Percentiles rank a stretch among this genome's conserved stretches.
phyloP scores from a whole-genome alignment of 2,113 vertebrate genomes.

The Nothocercus nigrocapillus region DNA sequence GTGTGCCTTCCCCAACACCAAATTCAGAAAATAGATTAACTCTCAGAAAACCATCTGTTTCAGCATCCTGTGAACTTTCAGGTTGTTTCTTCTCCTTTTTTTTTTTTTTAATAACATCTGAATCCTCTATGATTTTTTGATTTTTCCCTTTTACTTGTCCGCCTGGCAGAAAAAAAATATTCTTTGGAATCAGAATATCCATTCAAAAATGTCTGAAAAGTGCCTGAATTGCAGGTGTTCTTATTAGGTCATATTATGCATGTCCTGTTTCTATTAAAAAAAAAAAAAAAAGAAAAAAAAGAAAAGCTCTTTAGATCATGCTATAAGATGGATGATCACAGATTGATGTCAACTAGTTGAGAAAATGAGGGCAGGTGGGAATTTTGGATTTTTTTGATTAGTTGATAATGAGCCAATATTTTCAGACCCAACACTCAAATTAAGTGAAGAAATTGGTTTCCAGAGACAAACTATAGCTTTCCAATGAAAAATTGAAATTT shows the following conservation, averaged over 20 bases:
- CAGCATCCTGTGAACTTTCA: constrained; percentile 35
- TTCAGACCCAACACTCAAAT: background rate
- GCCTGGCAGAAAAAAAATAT: background rate
- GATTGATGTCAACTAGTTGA: background rate
- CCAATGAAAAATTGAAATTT: background rate
- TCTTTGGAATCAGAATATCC: background rate
- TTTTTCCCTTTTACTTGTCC: constrained; percentile 15
- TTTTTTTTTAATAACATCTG: constrained; percentile 1
- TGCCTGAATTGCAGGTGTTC: background rate
- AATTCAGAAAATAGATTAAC: constrained; percentile 61
- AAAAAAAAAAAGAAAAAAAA: too few species aligned
- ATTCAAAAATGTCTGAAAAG: background rate
- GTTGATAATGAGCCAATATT: background rate
- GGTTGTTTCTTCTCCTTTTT: constrained; percentile 3
- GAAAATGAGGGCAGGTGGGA: background rate
- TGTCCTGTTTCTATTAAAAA: background rate
- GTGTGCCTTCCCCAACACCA: constrained; percentile 24
- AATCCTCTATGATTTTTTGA: constrained; percentile 30
- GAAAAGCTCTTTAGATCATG: background rate
- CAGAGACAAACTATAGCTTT: background rate
- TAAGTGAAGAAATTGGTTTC: background rate
- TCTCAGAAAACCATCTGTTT: constrained; percentile 59
- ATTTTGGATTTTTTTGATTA: background rate
- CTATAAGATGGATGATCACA: background rate
- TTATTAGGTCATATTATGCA: background rate